These are phyloP conservation scores for Aleiodes testaceus DNA, from an alignment of 2,888 invertebrate genomes.

Conservation along the genomic window DNA sequence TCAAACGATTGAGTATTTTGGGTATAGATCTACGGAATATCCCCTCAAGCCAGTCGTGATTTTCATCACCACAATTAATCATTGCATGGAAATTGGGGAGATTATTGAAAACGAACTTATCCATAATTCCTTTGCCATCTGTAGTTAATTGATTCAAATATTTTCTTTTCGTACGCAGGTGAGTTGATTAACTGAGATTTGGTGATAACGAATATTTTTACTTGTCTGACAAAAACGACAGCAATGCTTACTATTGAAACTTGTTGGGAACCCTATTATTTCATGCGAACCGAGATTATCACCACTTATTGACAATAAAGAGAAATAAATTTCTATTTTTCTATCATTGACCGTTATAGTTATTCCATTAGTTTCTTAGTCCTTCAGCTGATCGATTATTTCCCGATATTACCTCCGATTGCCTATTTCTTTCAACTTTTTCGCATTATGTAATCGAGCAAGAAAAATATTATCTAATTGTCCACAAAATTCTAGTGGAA, in stretches of 20 bases:
- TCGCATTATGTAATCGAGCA: conserved; percentile 48
- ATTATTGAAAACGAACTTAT: too few relatives aligned
- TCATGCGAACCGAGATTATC: conserved; percentile 46
- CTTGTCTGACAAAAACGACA: conserved; percentile 42
- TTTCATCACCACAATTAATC: too few relatives aligned
- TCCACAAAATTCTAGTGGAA: conserved; percentile 47
- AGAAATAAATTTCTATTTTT: conserved; percentile 40
- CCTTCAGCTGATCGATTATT: conserved; percentile 32
- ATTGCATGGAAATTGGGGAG: too few relatives aligned
- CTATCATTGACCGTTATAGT: conserved; percentile 17
- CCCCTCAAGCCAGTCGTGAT: too few relatives aligned
- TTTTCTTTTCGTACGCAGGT: too few relatives aligned
- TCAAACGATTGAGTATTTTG: too few relatives aligned
- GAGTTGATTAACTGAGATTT: too few relatives aligned
- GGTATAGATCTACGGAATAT: too few relatives aligned
- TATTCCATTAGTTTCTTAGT: conserved; percentile 39
- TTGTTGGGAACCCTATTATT: conserved; percentile 41
- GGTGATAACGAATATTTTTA: too few relatives aligned
- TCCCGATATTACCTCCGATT: conserved; percentile 34
- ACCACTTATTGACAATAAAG: conserved; percentile 32
- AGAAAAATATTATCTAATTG: conserved; percentile 53
- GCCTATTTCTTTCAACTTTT: conserved; percentile 43
- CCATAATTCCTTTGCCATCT: too few relatives aligned
- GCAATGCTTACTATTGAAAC: conserved; percentile 43
- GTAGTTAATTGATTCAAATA: too few relatives aligned